Percentiles rank a stretch among this genome's conserved stretches.
Conservation (phyloP, 2,888 invertebrate species). For the Zelleria hepariella region DNA sequence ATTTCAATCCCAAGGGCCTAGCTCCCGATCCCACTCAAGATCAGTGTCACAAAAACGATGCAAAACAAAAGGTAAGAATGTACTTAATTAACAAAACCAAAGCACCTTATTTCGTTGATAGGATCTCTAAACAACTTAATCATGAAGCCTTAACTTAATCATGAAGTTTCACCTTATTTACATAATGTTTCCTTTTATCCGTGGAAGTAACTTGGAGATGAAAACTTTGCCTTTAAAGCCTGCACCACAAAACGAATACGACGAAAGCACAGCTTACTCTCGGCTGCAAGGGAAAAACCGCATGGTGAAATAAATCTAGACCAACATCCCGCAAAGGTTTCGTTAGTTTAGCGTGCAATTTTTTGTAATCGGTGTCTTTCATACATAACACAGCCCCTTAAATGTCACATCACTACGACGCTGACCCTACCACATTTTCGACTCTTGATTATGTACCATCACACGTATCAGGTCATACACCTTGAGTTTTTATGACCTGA, state of each 20-base stretch:
- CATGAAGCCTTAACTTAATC: conserved; percentile 42
- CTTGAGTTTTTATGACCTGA: too few relatives aligned
- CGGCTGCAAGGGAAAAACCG: too few relatives aligned
- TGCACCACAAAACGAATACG: background rate
- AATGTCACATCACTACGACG: too few relatives aligned
- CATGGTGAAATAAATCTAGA: too few relatives aligned
- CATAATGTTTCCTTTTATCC: conserved; percentile 51
- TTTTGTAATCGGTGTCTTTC: too few relatives aligned
- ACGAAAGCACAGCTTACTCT: too few relatives aligned
- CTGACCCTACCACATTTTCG: too few relatives aligned
- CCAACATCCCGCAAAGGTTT: too few relatives aligned
- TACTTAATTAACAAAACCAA: conserved; percentile 2
- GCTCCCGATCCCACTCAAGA: background rate
- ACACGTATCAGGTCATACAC: too few relatives aligned
- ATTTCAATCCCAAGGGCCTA: background rate
- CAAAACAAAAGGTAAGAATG: conserved; percentile 3
- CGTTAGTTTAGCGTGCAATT: too few relatives aligned
- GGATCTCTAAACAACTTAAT: conserved; percentile 12
- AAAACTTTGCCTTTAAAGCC: conserved; percentile 4
- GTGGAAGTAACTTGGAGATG: background rate
- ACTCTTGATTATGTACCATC: too few relatives aligned
- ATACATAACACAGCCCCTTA: too few relatives aligned
- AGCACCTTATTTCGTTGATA: conserved; percentile 6
- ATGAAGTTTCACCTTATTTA: conserved; percentile 55
- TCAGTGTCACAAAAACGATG: background rate